Percentiles rank a stretch among this genome's conserved stretches.
Evolutionary conservation across 2,797 vertebrate species (phyloP).

Genomic region (Hoplostethus atlanticus): DNA sequence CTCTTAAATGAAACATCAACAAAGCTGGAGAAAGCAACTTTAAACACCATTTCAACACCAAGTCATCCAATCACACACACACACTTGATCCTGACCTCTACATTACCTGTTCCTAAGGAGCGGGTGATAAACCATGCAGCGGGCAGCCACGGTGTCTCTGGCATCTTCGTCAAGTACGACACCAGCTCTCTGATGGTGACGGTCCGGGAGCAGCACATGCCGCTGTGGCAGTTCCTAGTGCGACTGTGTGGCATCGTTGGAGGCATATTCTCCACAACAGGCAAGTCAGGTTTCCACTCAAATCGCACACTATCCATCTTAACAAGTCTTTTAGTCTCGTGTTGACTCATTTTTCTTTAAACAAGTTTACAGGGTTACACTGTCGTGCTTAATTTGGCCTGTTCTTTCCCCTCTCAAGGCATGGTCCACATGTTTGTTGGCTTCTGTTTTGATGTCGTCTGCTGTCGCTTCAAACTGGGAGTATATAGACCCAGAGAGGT

Average conservation of each 20-base stretch:
- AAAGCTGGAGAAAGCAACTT: neutral
- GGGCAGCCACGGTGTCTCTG: conserved; percentile 93
- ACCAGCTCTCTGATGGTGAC: conserved; percentile 96
- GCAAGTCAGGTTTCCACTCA: conserved; percentile 55
- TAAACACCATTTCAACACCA: too few species aligned
- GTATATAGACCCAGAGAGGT: conserved; percentile 78
- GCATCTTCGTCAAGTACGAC: conserved; percentile 95
- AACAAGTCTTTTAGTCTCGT: too few species aligned
- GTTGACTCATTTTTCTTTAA: too few species aligned
- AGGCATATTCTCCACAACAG: conserved; percentile 97
- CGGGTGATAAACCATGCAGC: conserved; percentile 93
- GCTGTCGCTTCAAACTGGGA: conserved; percentile 91
- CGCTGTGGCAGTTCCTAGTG: conserved; percentile 94
- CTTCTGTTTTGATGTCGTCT: conserved; percentile 90
- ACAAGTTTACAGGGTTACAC: too few species aligned
- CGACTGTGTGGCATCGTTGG: conserved; percentile 93
- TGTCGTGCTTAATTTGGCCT: too few species aligned
- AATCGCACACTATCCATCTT: too few species aligned
- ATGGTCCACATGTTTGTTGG: conserved; percentile 93
- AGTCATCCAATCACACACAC: too few species aligned
- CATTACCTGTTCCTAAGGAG: conserved; percentile 79
- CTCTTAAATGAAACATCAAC: neutral
- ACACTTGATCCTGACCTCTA: neutral
- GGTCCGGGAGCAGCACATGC: conserved; percentile 95
- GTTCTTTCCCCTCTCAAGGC: conserved; percentile 74